A percentile compares a stretch with the other conserved stretches of the same genome.
These are phyloP conservation scores for Phorcus lineatus DNA, from an alignment of 2,888 invertebrate species.

Conservation along the genomic window DNA sequence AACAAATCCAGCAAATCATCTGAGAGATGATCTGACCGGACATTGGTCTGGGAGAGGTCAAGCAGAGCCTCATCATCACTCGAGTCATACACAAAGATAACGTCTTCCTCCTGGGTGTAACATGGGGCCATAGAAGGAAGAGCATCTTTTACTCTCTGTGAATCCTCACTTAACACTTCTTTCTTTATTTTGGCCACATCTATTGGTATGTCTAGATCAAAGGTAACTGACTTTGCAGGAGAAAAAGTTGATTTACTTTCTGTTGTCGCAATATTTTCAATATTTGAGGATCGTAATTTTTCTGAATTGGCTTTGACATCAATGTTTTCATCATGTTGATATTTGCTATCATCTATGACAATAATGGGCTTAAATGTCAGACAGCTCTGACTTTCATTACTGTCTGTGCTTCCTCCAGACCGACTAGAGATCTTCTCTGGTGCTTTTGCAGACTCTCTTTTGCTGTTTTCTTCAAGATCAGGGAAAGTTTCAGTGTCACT, in stretches of 20 bases:
- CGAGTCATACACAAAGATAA: constrained; percentile 16
- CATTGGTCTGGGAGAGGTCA: constrained; percentile 13
- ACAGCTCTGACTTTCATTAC: background rate
- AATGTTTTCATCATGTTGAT: background rate
- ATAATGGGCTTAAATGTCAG: background rate
- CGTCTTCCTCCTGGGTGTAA: constrained; percentile 24
- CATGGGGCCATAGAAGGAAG: background rate
- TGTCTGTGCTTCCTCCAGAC: constrained; percentile 3
- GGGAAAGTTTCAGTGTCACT: background rate
- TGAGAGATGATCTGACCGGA: background rate
- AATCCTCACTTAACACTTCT: too few relatives aligned
- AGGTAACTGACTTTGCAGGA: too few relatives aligned
- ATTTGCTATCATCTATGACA: background rate
- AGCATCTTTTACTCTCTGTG: too few relatives aligned
- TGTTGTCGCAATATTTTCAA: too few relatives aligned
- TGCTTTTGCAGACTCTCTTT: too few relatives aligned
- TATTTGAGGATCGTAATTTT: too few relatives aligned
- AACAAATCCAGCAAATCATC: background rate
- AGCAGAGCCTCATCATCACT: constrained; percentile 23
- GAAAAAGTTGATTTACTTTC: too few relatives aligned
- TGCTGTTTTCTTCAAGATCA: background rate
- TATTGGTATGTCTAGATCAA: too few relatives aligned
- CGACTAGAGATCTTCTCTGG: background rate
- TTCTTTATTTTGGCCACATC: too few relatives aligned
- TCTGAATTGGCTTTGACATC: too few relatives aligned